Percentiles rank a stretch among this genome's conserved stretches.
phyloP scores from a whole-genome alignment of 2,888 invertebrate species.

The Endomychus coccineus region DNA sequence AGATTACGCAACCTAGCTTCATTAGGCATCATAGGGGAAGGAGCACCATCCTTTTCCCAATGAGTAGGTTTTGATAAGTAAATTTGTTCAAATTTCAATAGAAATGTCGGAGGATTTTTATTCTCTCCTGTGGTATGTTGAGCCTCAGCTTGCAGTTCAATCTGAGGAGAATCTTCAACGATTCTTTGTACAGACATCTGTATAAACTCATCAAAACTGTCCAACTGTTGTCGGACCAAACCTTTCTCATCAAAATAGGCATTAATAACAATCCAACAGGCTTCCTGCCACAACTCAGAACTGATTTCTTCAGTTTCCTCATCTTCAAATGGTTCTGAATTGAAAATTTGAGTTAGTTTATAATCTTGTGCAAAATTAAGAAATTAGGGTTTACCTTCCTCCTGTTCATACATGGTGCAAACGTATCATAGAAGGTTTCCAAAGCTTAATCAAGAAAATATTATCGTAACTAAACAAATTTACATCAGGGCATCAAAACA shows the following conservation, averaged over 20 bases:
- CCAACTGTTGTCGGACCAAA: constrained; percentile 95
- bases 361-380: not conserved
- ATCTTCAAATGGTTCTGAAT: constrained; percentile 58
- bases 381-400: constrained; percentile 32
- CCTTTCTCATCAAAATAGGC: constrained; percentile 99
- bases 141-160: constrained; percentile 95
- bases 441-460: too few relatives aligned
- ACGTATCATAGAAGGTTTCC: too few relatives aligned
- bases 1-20: constrained; percentile 95
- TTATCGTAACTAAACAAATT: too few relatives aligned
- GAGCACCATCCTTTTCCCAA: constrained; percentile 99
- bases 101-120: constrained; percentile 82
- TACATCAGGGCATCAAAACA: too few relatives aligned
- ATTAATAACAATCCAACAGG: constrained; percentile 99
- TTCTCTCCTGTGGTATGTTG: constrained; percentile 93
- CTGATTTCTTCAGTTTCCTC: constrained; percentile 93
- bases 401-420: constrained; percentile 42
- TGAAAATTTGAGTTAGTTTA: not conserved
- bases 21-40: constrained; percentile 99
- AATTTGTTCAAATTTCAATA: constrained; percentile 97
- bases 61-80: constrained; percentile 99
- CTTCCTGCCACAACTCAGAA: constrained; percentile 98
- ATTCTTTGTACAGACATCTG: constrained; percentile 99
- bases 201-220: constrained; percentile 99
- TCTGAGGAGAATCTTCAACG: constrained; percentile 97